Conservation (phyloP, 30 jellyfish, hydroid and myxozoan genomes). For the Pelagia noctiluca region DNA sequence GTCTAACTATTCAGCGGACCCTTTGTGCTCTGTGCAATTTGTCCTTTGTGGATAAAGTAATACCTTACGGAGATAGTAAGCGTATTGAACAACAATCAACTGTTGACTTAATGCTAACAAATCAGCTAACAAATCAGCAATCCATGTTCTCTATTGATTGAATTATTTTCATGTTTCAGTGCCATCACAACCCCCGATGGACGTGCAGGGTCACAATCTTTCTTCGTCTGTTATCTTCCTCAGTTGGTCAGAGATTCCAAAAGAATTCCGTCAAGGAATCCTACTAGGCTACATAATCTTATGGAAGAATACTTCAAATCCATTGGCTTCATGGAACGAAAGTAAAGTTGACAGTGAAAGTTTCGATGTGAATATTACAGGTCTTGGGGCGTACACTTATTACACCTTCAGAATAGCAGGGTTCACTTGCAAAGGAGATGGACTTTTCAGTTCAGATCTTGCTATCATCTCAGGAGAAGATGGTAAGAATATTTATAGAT, state of each 20-base stretch:
- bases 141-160: too few relatives aligned
- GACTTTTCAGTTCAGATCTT: slow-evolving; percentile 1
- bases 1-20: too few relatives aligned
- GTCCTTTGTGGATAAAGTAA: too few relatives aligned
- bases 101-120: too few relatives aligned
- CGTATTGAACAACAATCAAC: too few relatives aligned
- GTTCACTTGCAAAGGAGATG: slow-evolving; percentile 30
- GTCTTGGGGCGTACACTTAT: slow-evolving; percentile 23
- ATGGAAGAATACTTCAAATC: slow-evolving; percentile 1
- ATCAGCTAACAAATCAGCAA: too few relatives aligned
- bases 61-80: too few relatives aligned
- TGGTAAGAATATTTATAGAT: slow-evolving; percentile 9
- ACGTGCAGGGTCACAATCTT: neutral
- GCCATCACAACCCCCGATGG: slow-evolving; percentile 8
- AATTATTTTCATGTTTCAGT: neutral
- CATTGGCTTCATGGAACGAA: slow-evolving; percentile 3
- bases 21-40: too few relatives aligned
- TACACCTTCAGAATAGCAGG: slow-evolving; percentile 30
- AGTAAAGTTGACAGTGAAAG: neutral
- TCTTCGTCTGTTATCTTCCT: slow-evolving; percentile 4
- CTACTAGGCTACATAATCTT: slow-evolving; percentile 9
- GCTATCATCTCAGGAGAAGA: slow-evolving; percentile 32
- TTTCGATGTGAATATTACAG: neutral
- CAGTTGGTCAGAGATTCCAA: slow-evolving; percentile 23
- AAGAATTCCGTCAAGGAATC: neutral